Base-by-base conservation (phyloP, 1,140 invertebrate species). In the Ganaspis sp. region DNA sequence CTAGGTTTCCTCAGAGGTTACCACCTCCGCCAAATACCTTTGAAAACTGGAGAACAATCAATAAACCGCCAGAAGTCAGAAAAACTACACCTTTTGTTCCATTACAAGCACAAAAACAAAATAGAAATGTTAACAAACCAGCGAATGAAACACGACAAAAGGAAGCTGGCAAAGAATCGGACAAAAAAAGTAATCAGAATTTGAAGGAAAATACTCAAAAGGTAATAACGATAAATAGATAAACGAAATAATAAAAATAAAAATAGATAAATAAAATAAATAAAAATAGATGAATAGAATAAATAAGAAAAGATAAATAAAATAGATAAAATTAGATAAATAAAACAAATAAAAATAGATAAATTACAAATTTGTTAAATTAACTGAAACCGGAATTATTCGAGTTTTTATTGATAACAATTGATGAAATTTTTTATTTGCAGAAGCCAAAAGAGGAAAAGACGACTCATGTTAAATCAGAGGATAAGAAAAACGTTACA, bases 41-140 rank as follows among this genome's bases (percentile, higher is more conserved):
- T 49, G 45, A 64, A n/a, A 64, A 26, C 8, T 64, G 21, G 26
- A 34, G 58, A 26, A 34, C 23, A n/a, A 5, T 4, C 1, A 49
- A 19, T 17, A 49, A 49, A 23, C 49, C 19, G 81, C 83, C 70
- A 83, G 89, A 91, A 82, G 85, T 78, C 1, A 87, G 81, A 8
- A 84, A 86, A 8, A 83, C 29, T 29, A 85, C 87, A 3, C 79
- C 90, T 0, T 92, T 92, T 15, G 90, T 92, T 12, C 91, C 91
- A 0, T 81, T 92, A 9, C 91, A 92, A 77, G 91, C 90, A 8
- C 90, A 91, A 34, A 92, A 91, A 26, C 90, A 90, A 71, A 89
- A 86, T 12, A 84, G 89, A n/a, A 77, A 42, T 19, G 54, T 42
- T 23, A 40, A 80, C 69, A 73, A 73, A 73, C 23, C 37, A 1